Evolutionary conservation across 2,888 invertebrate genomes (phyloP).

Genomic region (Dryocosmus kuriphilus): DNA sequence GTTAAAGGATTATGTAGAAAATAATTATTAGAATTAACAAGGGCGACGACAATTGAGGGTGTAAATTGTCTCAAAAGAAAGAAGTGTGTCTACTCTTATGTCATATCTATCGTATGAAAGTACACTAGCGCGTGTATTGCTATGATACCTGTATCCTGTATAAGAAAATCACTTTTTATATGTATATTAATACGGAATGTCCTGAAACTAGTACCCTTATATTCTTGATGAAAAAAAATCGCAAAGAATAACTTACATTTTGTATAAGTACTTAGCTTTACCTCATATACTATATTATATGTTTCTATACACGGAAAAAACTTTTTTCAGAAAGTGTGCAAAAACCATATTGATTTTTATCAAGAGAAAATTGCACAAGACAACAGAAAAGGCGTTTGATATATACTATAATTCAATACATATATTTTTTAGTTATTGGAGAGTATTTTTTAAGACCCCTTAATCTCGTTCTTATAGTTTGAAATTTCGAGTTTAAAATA

Average conservation of each 20-base stretch:
- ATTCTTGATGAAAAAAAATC: not conserved
- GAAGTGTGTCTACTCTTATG: not conserved
- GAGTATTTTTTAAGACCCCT: slow-evolving; percentile 1
- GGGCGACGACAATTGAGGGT: not conserved
- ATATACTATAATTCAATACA: slow-evolving; percentile 8
- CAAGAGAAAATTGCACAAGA: not conserved
- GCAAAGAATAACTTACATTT: slow-evolving; percentile 53
- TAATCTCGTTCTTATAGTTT: not conserved
- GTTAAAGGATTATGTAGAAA: not conserved
- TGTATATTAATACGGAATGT: not conserved
- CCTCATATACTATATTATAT: slow-evolving; percentile 47
- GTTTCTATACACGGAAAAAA: not conserved
- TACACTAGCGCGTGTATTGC: not conserved
- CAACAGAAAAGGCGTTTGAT: not conserved
- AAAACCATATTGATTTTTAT: not conserved
- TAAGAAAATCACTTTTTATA: not conserved
- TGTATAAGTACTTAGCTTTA: slow-evolving; percentile 62
- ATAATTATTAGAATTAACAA: not conserved
- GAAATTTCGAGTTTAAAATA: not conserved
- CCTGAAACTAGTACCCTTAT: not conserved
- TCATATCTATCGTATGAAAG: slow-evolving; percentile 4
- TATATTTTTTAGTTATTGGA: not conserved
- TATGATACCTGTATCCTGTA: not conserved
- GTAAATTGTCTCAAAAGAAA: not conserved
- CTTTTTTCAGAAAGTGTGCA: not conserved